These are phyloP conservation scores for Pholis gunnellus DNA, from an alignment of 2,113 vertebrate species.

Conservation along the genomic window DNA sequence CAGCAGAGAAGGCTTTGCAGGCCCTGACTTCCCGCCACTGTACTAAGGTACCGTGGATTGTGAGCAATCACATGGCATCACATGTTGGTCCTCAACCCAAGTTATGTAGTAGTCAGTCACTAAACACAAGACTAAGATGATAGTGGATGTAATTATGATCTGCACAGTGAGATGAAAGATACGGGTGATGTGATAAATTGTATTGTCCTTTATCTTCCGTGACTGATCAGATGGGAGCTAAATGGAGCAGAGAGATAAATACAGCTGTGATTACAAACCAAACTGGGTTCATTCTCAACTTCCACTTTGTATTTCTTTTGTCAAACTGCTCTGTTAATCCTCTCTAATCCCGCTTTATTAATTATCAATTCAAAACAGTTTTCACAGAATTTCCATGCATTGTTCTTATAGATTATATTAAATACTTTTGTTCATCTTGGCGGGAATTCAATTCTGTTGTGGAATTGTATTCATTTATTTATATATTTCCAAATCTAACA, in stretches of 20 bases:
- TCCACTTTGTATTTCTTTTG: background rate
- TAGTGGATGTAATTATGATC: background rate
- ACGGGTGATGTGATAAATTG: background rate
- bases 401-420: background rate
- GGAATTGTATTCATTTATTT: background rate
- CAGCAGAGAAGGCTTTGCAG: too few species aligned
- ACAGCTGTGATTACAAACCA: background rate
- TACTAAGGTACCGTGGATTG: background rate
- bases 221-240: background rate
- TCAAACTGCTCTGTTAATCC: background rate
- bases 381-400: background rate
- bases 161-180: background rate
- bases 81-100: background rate
- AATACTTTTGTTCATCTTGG: background rate
- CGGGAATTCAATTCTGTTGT: background rate
- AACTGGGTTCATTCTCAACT: background rate
- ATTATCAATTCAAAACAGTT: background rate
- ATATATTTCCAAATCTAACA: background rate
- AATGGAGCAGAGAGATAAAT: background rate
- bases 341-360: too few species aligned
- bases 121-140: background rate
- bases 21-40: too few species aligned
- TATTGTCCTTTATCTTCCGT: background rate
- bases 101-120: background rate
- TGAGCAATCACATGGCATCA: background rate